These are phyloP conservation scores for Apodemus sylvaticus DNA, from an alignment of 2,113 vertebrate genomes.

Conservation along the genomic window DNA sequence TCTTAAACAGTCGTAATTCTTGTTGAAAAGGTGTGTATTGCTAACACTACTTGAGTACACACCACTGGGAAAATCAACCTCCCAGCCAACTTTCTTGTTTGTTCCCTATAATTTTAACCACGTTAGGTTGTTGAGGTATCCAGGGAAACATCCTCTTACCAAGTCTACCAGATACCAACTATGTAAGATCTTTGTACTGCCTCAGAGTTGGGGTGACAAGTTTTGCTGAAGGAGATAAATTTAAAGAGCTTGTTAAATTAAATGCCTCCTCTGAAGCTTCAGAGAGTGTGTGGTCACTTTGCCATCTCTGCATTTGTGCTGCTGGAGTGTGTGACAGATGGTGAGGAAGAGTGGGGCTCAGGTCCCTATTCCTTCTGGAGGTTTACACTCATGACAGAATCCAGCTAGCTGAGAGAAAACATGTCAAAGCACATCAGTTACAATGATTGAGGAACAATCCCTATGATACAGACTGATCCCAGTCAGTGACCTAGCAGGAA, in stretches of 20 bases:
- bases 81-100: neutral
- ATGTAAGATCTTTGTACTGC: neutral
- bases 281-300: too few relatives aligned
- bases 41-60: neutral
- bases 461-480: neutral
- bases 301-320: neutral
- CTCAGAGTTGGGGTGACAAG: neutral
- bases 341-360: neutral
- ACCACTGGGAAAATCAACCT: conserved; percentile 32
- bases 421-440: neutral
- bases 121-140: neutral
- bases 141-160: neutral
- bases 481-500: neutral
- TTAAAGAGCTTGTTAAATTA: neutral
- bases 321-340: neutral
- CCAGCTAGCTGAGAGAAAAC: neutral
- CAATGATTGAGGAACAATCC: neutral
- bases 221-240: conserved; percentile 9
- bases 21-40: neutral
- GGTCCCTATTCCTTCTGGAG: neutral
- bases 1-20: conserved; percentile 15
- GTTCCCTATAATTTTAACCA: neutral
- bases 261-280: neutral
- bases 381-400: neutral
- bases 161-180: neutral